Percentiles rank a stretch among this genome's conserved stretches.
Evolutionary conservation across 2,113 vertebrate genomes (phyloP).

Genomic region (Thalassoma bifasciatum): DNA sequence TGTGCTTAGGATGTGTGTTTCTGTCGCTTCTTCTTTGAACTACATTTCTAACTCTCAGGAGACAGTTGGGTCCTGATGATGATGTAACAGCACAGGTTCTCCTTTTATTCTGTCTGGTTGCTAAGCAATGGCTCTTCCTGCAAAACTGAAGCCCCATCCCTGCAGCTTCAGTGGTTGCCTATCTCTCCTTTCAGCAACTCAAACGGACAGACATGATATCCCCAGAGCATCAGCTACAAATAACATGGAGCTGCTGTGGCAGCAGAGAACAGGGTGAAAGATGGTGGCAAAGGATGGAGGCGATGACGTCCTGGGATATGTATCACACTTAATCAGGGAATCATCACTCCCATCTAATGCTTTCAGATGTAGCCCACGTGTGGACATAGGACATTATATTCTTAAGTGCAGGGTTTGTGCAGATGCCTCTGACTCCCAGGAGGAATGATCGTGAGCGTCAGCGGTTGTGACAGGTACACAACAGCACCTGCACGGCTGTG

Average conservation of each 20-base stretch:
- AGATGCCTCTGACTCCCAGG: background rate
- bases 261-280: background rate
- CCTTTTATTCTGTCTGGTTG: conserved; percentile 79
- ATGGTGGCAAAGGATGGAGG: conserved; percentile 18
- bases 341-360: conserved; percentile 14
- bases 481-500: conserved; percentile 36
- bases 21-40: conserved; percentile 4
- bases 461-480: conserved; percentile 28
- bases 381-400: conserved; percentile 16
- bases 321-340: conserved; percentile 23
- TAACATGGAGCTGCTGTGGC: conserved; percentile 37
- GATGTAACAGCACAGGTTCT: conserved; percentile 60
- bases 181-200: conserved; percentile 46
- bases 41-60: conserved; percentile 13
- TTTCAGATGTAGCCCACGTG: background rate
- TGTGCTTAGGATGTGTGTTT: conserved; percentile 9
- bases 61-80: conserved; percentile 46
- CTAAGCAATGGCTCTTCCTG: conserved; percentile 81
- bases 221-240: conserved; percentile 44
- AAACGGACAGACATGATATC: conserved; percentile 43
- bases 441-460: background rate
- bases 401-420: background rate
- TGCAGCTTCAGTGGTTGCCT: conserved; percentile 53
- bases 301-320: conserved; percentile 26
- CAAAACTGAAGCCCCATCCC: conserved; percentile 73